phyloP scores from a whole-genome alignment of 2,113 vertebrate species.

The Tiliqua scincoides region DNA sequence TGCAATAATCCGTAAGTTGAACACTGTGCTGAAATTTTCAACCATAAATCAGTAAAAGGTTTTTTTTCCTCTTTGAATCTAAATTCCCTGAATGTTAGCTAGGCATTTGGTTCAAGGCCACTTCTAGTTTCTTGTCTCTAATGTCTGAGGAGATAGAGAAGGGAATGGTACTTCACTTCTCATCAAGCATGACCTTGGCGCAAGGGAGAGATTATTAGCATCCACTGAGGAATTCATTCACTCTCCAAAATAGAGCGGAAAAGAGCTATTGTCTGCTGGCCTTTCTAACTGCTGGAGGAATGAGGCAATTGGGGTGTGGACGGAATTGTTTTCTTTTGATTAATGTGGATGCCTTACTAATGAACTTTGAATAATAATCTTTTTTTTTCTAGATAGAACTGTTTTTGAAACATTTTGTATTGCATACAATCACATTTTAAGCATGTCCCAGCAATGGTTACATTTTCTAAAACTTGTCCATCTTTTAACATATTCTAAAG shows the following conservation, averaged over 20 bases:
- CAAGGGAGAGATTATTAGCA: neutral
- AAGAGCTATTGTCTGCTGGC: neutral
- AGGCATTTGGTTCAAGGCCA: conserved; percentile 14
- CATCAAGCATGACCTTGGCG: neutral
- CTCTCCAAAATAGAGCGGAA: neutral
- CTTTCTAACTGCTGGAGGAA: neutral
- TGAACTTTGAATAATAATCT: neutral
- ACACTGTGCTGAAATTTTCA: conserved; percentile 30
- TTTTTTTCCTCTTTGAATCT: conserved; percentile 6
- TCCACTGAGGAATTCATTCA: neutral
- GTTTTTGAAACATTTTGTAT: neutral
- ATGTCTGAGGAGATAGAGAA: rapidly evolving
- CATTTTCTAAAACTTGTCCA: neutral
- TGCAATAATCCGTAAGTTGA: conserved; percentile 52
- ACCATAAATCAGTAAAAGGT: conserved; percentile 46
- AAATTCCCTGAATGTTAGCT: conserved; percentile 26
- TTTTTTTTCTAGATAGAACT: neutral
- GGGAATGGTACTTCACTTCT: neutral
- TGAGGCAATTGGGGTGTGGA: neutral
- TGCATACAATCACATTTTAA: neutral
- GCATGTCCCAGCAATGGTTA: neutral
- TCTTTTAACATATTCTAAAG: neutral
- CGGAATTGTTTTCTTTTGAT: neutral
- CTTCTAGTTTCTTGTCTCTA: neutral
- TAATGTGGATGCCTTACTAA: neutral